Conservation (phyloP, 2,888 invertebrate genomes). For the Leuctra nigra region DNA sequence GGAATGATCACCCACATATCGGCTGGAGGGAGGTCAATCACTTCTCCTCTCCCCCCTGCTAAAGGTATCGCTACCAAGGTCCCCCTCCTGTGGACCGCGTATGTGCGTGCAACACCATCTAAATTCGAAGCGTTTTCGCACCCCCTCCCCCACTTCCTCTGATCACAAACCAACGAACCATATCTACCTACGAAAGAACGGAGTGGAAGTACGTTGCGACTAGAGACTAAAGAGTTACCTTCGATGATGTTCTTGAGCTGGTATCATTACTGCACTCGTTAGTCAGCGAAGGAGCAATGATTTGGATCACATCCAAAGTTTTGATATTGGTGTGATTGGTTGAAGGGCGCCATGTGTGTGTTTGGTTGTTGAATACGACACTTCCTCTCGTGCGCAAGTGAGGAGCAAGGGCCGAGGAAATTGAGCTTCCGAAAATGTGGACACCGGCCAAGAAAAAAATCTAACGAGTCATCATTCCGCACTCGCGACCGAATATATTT, state of each 20-base stretch:
- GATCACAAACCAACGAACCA: not conserved
- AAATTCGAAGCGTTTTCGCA: not conserved
- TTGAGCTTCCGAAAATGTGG: not conserved
- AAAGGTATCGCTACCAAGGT: constrained; percentile 19
- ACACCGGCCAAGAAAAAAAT: not conserved
- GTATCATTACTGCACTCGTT: no score
- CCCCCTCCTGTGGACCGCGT: not conserved
- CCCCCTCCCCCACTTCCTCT: not conserved
- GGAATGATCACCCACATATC: no score
- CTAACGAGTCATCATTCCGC: no score
- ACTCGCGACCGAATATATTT: no score
- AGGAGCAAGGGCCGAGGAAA: not conserved
- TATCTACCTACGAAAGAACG: not conserved
- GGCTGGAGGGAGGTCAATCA: constrained; percentile 22
- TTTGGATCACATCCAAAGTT: not conserved
- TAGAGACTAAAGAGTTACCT: no score
- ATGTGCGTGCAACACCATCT: not conserved
- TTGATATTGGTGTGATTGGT: constrained; percentile 2
- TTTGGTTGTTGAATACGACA: not conserved
- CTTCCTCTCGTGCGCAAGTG: not conserved
- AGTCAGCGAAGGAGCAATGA: no score
- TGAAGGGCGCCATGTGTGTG: not conserved
- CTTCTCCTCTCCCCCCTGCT: constrained; percentile 15
- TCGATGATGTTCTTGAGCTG: no score
- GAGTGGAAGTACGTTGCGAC: not conserved